A percentile compares a stretch with the other conserved stretches of the same genome.
phyloP scores from a whole-genome alignment of 2,113 vertebrate genomes.

The Marmota monax region DNA sequence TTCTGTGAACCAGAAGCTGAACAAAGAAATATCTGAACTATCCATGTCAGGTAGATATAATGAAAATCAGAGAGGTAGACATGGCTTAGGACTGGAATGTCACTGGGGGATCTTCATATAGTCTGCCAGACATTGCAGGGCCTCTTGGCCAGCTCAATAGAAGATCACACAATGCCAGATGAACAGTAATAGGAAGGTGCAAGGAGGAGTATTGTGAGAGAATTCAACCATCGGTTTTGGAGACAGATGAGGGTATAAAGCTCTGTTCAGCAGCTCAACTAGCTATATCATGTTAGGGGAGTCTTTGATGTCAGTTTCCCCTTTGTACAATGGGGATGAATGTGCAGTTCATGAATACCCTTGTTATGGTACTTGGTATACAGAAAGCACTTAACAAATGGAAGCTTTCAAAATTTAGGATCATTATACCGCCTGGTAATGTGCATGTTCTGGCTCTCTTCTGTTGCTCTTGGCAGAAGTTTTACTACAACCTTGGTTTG shows the following conservation, averaged over 20 bases:
- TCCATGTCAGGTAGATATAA: neutral
- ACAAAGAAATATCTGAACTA: neutral
- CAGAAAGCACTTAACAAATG: neutral
- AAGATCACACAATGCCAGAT: fast-evolving
- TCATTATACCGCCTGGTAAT: neutral
- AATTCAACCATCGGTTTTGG: neutral
- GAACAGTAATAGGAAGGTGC: neutral
- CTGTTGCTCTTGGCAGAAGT: neutral
- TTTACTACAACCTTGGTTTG: neutral
- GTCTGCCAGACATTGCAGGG: neutral
- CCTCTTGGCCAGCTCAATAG: neutral
- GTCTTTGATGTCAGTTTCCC: neutral
- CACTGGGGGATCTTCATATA: neutral
- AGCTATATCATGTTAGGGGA: neutral
- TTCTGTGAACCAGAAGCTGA: neutral
- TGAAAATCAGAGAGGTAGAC: neutral
- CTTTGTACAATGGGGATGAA: neutral
- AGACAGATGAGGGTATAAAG: neutral
- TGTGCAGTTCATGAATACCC: neutral
- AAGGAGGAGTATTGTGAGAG: neutral
- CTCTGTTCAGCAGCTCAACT: neutral
- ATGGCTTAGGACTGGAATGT: neutral
- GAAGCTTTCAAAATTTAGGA: neutral
- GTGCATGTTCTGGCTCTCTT: neutral
- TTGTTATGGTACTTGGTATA: neutral